Percentiles rank a stretch among this genome's conserved stretches.
Evolutionary conservation across 2,888 invertebrate species (phyloP).

Genomic region (Exocentrus adspersus): DNA sequence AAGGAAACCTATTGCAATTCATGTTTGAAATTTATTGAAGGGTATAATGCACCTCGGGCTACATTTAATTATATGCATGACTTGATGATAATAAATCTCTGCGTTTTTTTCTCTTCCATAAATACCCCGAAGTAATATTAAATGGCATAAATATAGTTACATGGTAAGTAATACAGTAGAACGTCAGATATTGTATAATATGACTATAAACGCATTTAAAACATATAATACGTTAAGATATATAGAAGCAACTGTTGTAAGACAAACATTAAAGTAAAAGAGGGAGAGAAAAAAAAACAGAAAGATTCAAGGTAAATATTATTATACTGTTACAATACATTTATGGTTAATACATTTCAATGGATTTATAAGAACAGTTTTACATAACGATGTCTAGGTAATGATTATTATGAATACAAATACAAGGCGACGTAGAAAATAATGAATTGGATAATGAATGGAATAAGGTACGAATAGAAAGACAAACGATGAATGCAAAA

Average conservation of each 20-base stretch:
- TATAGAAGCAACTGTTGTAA: background rate
- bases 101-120: slow-evolving; percentile 30
- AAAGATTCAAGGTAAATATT: too few species aligned
- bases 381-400: too few species aligned
- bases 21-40: slow-evolving; percentile 32
- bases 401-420: too few species aligned
- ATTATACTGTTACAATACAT: too few species aligned
- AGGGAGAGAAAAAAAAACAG: too few species aligned
- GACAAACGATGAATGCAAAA: too few species aligned
- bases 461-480: too few species aligned
- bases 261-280: background rate
- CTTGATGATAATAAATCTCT: slow-evolving; percentile 36
- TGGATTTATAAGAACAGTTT: too few species aligned
- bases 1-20: slow-evolving; percentile 32
- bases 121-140: slow-evolving; percentile 26
- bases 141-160: slow-evolving; percentile 5
- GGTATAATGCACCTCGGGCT: slow-evolving; percentile 32
- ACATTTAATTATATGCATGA: slow-evolving; percentile 39
- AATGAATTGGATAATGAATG: too few species aligned
- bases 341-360: too few species aligned
- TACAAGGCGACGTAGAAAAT: too few species aligned
- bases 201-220: background rate
- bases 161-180: background rate
- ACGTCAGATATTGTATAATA: background rate
- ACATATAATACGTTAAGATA: background rate